phyloP scores from a whole-genome alignment of 1,140 invertebrate genomes.

The Camponotus vicinus region DNA sequence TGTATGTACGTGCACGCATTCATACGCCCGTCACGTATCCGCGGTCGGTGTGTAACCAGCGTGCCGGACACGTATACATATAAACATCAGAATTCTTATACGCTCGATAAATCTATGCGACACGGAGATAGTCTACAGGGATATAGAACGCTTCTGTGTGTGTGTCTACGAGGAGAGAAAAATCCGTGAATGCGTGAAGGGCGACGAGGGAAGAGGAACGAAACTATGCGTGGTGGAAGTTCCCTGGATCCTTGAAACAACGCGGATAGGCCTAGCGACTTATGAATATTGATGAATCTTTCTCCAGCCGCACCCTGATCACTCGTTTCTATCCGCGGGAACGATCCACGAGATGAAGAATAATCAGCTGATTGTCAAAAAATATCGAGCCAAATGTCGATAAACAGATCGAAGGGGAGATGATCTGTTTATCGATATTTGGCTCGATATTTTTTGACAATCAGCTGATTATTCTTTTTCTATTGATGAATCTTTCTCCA shows the following conservation, averaged over 20 bases:
- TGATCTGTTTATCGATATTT: neutral
- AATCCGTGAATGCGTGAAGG: constrained; percentile 23
- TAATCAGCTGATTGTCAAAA: too few species aligned
- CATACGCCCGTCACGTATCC: too few species aligned
- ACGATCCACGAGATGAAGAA: neutral
- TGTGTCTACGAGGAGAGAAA: neutral
- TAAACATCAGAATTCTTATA: constrained; percentile 31
- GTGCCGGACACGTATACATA: neutral
- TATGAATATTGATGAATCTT: constrained; percentile 86
- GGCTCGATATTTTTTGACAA: neutral
- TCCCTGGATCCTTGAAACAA: constrained; percentile 82
- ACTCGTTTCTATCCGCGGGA: constrained; percentile 45
- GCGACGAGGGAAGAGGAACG: neutral
- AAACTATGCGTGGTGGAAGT: constrained; percentile 70
- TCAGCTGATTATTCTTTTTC: neutral
- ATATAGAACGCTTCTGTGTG: neutral
- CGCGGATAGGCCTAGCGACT: constrained; percentile 79
- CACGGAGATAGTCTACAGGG: neutral
- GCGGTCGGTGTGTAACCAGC: neutral
- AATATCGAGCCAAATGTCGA: neutral
- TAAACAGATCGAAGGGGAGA: neutral
- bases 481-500: constrained; percentile 84
- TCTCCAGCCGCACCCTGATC: constrained; percentile 73
- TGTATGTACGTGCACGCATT: neutral
- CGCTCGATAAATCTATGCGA: constrained; percentile 22